Evolutionary conservation across 2,113 vertebrate species (phyloP), one percentile per base, ranked within the genome.

Genomic region (Bombycilla garrulus): DNA sequence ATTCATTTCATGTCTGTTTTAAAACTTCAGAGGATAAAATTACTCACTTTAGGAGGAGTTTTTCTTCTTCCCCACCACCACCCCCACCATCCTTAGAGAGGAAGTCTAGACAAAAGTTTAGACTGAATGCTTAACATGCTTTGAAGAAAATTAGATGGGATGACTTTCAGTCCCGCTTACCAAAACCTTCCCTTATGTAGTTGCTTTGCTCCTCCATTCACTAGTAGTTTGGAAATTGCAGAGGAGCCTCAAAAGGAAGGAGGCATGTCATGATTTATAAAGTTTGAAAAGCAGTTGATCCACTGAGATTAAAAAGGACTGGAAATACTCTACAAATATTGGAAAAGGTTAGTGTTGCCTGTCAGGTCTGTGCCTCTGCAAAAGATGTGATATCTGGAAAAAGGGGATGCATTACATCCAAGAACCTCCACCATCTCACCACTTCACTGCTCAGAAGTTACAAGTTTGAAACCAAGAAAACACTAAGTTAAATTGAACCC

Each of bases 11-110:
- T 64, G 76, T 80, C 91, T 81, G 72, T 40, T 83, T 84, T 73
- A 86, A 88, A 88, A 73, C 64, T 86, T 95, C 72, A 74, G 67
- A 78, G 76, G 51, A 67, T 62, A 77, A 93, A 92, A 83, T 86
- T 81, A 83, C 57, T 88, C 66, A 90, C 36, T 26, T 77, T 50
- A 11, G 31, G 62, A 92, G 69, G 60, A 76, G 48, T 38, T 87
- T 86, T 96, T 85, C 70, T 91, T 33, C 17, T 67, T 56, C 51
- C 74, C 74, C 17, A 38, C 38, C 38, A 10, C 18, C 7, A 45
- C 29, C 23, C 51, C 24, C 8, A n/a, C 33, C 12, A 22, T 65
- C 40, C 17, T 65, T 70, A 2, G 2, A 26, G 47, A 69, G 25
- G 38, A 93, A 93, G 69, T 61, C 76, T 81, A 73, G 62, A 88